Evolutionary conservation across 2,888 invertebrate genomes (phyloP), one percentile per base, ranked within the genome.

Genomic region (Ectemnius cavifrons): DNA sequence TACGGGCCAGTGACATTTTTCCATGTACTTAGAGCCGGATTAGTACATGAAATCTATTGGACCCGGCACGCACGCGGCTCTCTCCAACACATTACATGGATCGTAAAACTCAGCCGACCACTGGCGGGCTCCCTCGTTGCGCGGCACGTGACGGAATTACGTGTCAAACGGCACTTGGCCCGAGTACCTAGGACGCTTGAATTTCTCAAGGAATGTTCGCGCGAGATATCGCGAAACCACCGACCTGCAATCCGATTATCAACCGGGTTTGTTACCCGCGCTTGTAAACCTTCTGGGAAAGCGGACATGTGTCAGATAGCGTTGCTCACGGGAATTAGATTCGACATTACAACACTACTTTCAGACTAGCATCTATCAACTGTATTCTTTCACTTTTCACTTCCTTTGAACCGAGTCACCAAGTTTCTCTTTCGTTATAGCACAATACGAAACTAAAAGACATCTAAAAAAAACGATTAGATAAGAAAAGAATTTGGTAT

Each of bases 141-240:
- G 62, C 1, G 45, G 57, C 62, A 75, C 75, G 71, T 75, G 77
- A 75, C 68, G 63, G 62, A 71, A 65, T 77, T 71, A 75, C 68
- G 62, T 65, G 63, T 71, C 62, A 57, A 49, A 61, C 45, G 37
- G 52, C 47, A 73, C 64, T 67, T 67, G 67, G 66, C 16, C 20
- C 47, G n/a, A 52, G 5, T 11, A 37, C 11, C 37, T 37, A 11
- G n/a, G 52, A 2, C 52, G 14, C 14, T 14, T 52, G 52, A 60
- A 60, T 66, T 67, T 65, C 49, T 58, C 18, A 47, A 57, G 63
- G 61, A 71, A 71, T 60, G 71, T 63, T 67, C 67, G 60, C 60
- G 47, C 45, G n/a, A 59, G 23, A 63, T 49, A 49, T 23, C 27
- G 52, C 23, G 16, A 63, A n/a, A 14, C 18, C 62, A 28, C 67